A percentile compares a stretch with the other conserved stretches of the same genome.
Evolutionary conservation across 35 echinoderm and acorn worm genomes (phyloP).

Genomic region (Antedon bifida): DNA sequence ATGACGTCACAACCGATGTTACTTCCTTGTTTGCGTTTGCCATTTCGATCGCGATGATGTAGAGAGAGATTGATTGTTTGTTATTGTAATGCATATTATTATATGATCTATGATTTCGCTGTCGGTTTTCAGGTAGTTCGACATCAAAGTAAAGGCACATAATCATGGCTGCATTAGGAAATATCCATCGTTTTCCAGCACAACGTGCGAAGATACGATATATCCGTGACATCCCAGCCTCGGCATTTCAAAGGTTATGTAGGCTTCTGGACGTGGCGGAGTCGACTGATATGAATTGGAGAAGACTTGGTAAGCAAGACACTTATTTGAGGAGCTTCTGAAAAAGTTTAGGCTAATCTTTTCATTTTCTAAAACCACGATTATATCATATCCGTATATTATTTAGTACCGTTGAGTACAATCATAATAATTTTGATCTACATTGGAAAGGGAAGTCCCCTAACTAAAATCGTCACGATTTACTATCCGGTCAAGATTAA

Average conservation of each 20-base stretch:
- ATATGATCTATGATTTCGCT: neutral
- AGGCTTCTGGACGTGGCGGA: neutral
- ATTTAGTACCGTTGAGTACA: no score
- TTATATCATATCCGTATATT: no score
- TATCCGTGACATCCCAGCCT: neutral
- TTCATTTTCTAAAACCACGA: no score
- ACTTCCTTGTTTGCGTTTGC: neutral
- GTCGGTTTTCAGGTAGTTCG: neutral
- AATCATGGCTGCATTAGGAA: neutral
- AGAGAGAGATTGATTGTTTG: no score
- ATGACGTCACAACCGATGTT: neutral
- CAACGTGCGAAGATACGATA: neutral
- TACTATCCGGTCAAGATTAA: no score
- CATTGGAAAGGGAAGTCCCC: no score
- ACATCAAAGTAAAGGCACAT: neutral
- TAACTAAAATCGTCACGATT: no score
- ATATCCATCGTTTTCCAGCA: neutral
- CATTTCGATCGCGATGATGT: no score
- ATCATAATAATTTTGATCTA: no score
- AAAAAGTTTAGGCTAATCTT: no score
- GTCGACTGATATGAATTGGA: neutral
- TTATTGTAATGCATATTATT: no score
- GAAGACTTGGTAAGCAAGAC: neutral
- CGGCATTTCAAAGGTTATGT: neutral
- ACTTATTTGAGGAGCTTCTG: no score